A percentile compares a stretch with the other conserved stretches of the same genome.
Conservation (phyloP, 2,797 vertebrate species). For the Tiaroga cobitis region DNA sequence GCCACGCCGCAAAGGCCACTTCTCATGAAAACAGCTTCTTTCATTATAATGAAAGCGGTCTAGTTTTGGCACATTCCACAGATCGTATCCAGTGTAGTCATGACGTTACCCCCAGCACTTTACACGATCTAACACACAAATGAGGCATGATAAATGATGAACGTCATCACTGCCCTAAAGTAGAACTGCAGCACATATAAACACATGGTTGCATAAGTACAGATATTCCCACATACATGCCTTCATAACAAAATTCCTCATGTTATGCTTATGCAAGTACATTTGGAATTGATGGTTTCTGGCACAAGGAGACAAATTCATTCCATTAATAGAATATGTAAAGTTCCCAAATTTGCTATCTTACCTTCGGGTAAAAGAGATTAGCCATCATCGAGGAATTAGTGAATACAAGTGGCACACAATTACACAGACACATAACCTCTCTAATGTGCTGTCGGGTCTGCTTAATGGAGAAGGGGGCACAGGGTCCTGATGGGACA, state of each 20-base stretch:
- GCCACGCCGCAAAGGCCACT: neutral
- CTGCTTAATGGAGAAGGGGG: slow-evolving; percentile 72
- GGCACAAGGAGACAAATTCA: slow-evolving; percentile 74
- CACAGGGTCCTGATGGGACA: slow-evolving; percentile 61
- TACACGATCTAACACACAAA: slow-evolving; percentile 43
- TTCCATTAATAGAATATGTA: slow-evolving; percentile 76
- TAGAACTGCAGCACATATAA: slow-evolving; percentile 11
- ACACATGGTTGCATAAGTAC: slow-evolving; percentile 52
- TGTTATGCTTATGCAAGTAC: slow-evolving; percentile 35
- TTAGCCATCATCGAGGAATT: slow-evolving; percentile 74
- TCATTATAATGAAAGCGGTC: neutral
- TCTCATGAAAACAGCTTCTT: neutral
- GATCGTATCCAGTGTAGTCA: neutral
- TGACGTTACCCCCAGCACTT: slow-evolving; percentile 14
- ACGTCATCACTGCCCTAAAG: neutral
- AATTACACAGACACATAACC: slow-evolving; percentile 71
- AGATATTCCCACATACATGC: slow-evolving; percentile 64
- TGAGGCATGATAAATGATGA: slow-evolving; percentile 50
- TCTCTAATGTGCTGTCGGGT: slow-evolving; percentile 71
- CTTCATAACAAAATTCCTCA: neutral
- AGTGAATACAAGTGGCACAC: slow-evolving; percentile 74
- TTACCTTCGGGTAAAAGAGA: slow-evolving; percentile 72
- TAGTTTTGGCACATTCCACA: neutral
- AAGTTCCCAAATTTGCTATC: slow-evolving; percentile 70
- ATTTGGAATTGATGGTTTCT: slow-evolving; percentile 72